Base-by-base conservation (phyloP, 2,113 vertebrate species). In the Calypte anna region DNA sequence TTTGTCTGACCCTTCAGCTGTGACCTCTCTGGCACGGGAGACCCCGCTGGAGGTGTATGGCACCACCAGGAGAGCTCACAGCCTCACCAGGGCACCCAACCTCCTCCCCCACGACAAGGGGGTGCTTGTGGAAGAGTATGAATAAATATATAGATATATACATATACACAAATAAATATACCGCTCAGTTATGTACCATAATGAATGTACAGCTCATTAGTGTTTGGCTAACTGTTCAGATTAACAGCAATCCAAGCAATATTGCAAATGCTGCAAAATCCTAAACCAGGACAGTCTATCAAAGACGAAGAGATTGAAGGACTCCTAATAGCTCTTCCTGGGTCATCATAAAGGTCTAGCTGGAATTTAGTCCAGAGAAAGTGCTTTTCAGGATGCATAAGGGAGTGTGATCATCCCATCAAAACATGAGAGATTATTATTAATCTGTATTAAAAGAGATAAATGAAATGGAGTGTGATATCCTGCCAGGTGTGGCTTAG, bases 401-500 rank as follows among this genome's bases (percentile, higher is more conserved):
- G 58, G 77, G 82, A 76, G 43, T 46, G 43, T 22, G 43, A 76
- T 93, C 53, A 75, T 62, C 54, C 46, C 51, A 84, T 86, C 82
- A 68, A 74, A 83, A 68, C 8, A 63, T 18, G 62, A 84, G 55
- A 86, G 69, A 93, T 48, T 61, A 48, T 76, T 86, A 80, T 51
- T 88, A 67, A 75, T 75, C n/a, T 94, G 66, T 88, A 20, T 92
- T 92, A 73, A 88, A 68, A 90, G 40, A 79, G 40, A n/a, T n/a
- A 82, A 78, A 76, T 46, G 85, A 91, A 84, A 87, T 44, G 67
- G 70, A 73, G 40, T 51, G 40, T 0, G 22, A 66, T 83, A 77
- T 83, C 88, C 86, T 93, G 83, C 70, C 89, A 95, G 73, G 86
- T 95, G 84, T 58, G 58, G 55, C 57, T 94, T 89, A 87, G 44